These are phyloP conservation scores for Actinia equina DNA, from an alignment of 64 coral and sea anemone genomes.

Conservation along the genomic window DNA sequence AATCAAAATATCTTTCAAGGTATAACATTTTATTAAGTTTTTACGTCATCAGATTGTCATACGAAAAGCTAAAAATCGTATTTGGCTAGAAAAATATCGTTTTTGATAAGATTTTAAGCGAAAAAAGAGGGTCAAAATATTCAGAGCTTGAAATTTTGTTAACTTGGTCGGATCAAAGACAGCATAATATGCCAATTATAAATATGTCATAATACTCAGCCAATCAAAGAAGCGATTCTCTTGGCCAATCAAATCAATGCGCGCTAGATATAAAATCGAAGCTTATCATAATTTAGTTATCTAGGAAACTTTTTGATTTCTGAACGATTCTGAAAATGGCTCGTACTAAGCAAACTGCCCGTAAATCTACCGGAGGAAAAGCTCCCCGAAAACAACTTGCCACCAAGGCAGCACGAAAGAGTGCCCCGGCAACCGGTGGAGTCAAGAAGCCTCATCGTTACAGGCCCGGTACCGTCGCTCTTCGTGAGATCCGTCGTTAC, in stretches of 20 bases:
- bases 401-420: slow-evolving; percentile 38
- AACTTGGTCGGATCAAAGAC: not conserved
- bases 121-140: not conserved
- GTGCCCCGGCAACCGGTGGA: slow-evolving; percentile 31
- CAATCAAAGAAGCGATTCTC: not conserved
- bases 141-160: not conserved
- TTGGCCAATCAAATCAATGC: slow-evolving; percentile 10
- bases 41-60: not conserved
- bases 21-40: not conserved
- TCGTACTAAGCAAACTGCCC: slow-evolving; percentile 24
- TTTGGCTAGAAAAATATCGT: not conserved
- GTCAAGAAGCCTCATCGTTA: slow-evolving; percentile 37
- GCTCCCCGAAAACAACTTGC: slow-evolving; percentile 33
- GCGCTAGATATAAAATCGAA: slow-evolving; percentile 16
- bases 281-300: not conserved
- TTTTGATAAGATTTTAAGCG: not conserved
- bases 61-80: not conserved
- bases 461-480: too few species aligned
- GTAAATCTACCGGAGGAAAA: slow-evolving; percentile 28
- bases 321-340: not conserved
- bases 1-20: not conserved
- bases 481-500: too few species aligned
- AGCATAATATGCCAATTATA: not conserved
- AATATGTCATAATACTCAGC: not conserved
- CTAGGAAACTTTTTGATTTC: not conserved